Conservation (phyloP, 2,888 invertebrate species). For the Chymomyza fuscimana region DNA sequence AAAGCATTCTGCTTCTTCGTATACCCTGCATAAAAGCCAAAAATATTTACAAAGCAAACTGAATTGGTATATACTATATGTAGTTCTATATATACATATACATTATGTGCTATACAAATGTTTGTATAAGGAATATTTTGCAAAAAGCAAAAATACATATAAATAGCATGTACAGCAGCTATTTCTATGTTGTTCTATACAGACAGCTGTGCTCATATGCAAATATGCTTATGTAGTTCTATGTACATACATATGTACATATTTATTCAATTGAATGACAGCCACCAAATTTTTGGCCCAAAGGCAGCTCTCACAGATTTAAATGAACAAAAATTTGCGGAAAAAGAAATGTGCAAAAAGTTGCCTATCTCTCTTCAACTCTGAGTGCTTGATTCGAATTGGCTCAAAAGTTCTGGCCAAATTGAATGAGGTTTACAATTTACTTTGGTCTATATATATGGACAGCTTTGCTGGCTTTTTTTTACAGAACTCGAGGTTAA, state of each 20-base stretch:
- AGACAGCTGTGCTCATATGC: constrained; percentile 5
- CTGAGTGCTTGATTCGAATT: not conserved
- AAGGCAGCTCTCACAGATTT: constrained; percentile 47
- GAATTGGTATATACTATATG: constrained; percentile 32
- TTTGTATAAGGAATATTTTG: not conserved
- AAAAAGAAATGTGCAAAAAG: constrained; percentile 43
- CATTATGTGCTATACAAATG: constrained; percentile 15
- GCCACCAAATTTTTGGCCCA: constrained; percentile 45
- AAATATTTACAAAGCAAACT: constrained; percentile 34
- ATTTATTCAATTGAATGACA: constrained; percentile 26
- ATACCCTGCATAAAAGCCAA: constrained; percentile 19
- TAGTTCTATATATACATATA: constrained; percentile 23
- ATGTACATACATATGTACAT: constrained; percentile 6
- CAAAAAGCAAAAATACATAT: not conserved
- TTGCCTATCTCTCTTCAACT: not conserved
- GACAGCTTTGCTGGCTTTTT: not conserved
- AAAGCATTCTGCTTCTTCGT: constrained; percentile 3
- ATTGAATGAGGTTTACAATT: constrained; percentile 11
- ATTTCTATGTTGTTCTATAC: not conserved
- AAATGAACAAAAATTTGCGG: constrained; percentile 45
- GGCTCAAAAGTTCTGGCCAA: constrained; percentile 4
- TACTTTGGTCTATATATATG: not conserved
- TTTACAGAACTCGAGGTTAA: not conserved
- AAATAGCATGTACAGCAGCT: not conserved
- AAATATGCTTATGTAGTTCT: not conserved